Conservation (phyloP, 2,888 invertebrate genomes). For the Plusia festucae region DNA sequence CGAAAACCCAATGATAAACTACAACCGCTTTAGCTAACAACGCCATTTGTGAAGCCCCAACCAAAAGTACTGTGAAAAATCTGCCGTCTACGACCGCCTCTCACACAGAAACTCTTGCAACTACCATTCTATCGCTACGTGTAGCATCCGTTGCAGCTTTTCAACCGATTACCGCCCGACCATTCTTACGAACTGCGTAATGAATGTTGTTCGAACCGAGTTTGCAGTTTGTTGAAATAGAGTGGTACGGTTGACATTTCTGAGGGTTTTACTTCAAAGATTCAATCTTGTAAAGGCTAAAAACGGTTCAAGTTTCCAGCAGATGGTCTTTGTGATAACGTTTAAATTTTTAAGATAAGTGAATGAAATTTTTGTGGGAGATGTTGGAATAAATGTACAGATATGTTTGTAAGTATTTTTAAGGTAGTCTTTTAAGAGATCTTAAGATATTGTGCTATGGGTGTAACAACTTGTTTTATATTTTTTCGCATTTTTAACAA, state of each 20-base stretch:
- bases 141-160: slow-evolving; percentile 57
- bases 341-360: slow-evolving; percentile 23
- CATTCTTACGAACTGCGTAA: slow-evolving; percentile 50
- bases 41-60: slow-evolving; percentile 42
- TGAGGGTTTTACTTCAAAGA: slow-evolving; percentile 52
- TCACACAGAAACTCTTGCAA: slow-evolving; percentile 46
- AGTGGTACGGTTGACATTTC: slow-evolving; percentile 50
- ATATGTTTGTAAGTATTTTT: not conserved
- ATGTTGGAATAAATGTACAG: not conserved
- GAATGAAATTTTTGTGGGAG: slow-evolving; percentile 3
- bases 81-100: slow-evolving; percentile 28
- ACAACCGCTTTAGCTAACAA: slow-evolving; percentile 44
- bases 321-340: slow-evolving; percentile 26
- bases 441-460: not conserved
- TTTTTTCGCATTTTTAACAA: too few species aligned
- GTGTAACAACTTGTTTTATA: not conserved
- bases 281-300: slow-evolving; percentile 56
- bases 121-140: slow-evolving; percentile 47
- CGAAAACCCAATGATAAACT: slow-evolving; percentile 14
- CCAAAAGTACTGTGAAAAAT: slow-evolving; percentile 53
- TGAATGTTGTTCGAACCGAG: slow-evolving; percentile 56
- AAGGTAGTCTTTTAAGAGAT: not conserved
- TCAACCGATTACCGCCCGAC: slow-evolving; percentile 49
- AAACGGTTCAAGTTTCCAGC: slow-evolving; percentile 45
- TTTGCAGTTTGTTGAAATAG: slow-evolving; percentile 56